Conservation (phyloP, 2,888 invertebrate genomes). For the Ditylenchus weischeri region DNA sequence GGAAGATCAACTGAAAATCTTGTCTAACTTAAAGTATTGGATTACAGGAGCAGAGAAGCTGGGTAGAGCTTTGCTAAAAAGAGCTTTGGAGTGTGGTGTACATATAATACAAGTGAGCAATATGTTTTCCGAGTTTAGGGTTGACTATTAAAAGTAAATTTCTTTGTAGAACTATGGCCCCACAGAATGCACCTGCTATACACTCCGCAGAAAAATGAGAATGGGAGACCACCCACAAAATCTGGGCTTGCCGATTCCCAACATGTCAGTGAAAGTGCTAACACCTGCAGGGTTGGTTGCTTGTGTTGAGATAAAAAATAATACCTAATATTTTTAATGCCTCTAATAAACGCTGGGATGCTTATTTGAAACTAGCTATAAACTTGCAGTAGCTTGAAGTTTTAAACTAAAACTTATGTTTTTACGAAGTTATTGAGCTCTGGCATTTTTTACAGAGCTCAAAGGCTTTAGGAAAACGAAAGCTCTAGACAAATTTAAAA, state of each 20-base stretch:
- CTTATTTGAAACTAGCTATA: too few species aligned
- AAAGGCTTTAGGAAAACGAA: too few species aligned
- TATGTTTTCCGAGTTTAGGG: too few species aligned
- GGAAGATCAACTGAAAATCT: conserved; percentile 22
- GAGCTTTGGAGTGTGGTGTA: conserved; percentile 29
- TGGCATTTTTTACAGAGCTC: too few species aligned
- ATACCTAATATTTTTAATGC: too few species aligned
- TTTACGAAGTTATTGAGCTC: too few species aligned
- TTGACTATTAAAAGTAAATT: too few species aligned
- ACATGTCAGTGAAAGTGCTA: conserved; percentile 23
- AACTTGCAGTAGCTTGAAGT: too few species aligned
- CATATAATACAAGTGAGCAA: conserved; percentile 36
- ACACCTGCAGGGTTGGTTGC: conserved; percentile 3
- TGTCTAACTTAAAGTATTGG: conserved; percentile 43
- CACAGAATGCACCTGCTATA: conserved; percentile 51
- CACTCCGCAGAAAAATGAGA: conserved; percentile 39
- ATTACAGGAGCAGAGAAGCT: conserved; percentile 51
- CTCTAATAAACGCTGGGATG: too few species aligned
- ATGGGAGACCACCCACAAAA: conserved; percentile 38
- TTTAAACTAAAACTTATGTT: too few species aligned
- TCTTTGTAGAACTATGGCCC: conserved; percentile 46
- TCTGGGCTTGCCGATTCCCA: conserved; percentile 41
- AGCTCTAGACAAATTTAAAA: too few species aligned
- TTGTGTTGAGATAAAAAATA: not conserved
- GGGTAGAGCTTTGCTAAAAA: conserved; percentile 34